These are phyloP conservation scores for Drosophila mimetica DNA, from an alignment of 2,888 invertebrate genomes.

Conservation along the genomic window DNA sequence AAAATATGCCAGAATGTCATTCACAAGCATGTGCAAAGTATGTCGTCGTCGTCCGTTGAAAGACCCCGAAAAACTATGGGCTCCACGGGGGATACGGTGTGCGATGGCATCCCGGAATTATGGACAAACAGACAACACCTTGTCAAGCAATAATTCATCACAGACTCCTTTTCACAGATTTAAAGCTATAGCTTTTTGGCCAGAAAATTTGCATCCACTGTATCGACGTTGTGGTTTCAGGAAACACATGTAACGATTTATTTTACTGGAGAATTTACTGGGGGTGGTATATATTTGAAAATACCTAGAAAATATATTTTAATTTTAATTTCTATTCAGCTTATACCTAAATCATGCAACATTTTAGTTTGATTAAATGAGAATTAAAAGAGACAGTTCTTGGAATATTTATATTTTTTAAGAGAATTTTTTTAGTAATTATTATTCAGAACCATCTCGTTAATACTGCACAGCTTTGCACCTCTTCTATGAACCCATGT, in stretches of 20 bases:
- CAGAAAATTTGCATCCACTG: neutral
- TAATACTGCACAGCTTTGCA: too few relatives aligned
- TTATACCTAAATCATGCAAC: too few relatives aligned
- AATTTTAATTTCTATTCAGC: too few relatives aligned
- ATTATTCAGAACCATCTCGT: too few relatives aligned
- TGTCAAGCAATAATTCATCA: conserved; percentile 29
- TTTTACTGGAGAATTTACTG: neutral
- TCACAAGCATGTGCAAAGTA: conserved; percentile 48
- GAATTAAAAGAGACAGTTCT: too few relatives aligned
- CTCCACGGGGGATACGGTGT: neutral
- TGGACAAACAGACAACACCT: conserved; percentile 29
- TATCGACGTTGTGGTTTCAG: neutral
- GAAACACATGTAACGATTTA: neutral
- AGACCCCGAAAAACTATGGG: conserved; percentile 4
- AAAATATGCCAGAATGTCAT: conserved; percentile 60
- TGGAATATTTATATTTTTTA: too few relatives aligned
- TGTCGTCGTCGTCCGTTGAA: conserved; percentile 20
- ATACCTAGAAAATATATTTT: too few relatives aligned
- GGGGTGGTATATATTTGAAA: too few relatives aligned
- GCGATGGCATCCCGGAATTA: conserved; percentile 5
- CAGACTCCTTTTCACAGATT: neutral
- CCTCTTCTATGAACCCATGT: too few relatives aligned
- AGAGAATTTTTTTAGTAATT: too few relatives aligned
- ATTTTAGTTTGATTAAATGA: too few relatives aligned
- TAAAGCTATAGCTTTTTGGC: neutral